A percentile compares a stretch with the other conserved stretches of the same genome.
These are phyloP conservation scores for Pogonocherus hispidulus DNA, from an alignment of 2,888 invertebrate species.

Conservation along the genomic window DNA sequence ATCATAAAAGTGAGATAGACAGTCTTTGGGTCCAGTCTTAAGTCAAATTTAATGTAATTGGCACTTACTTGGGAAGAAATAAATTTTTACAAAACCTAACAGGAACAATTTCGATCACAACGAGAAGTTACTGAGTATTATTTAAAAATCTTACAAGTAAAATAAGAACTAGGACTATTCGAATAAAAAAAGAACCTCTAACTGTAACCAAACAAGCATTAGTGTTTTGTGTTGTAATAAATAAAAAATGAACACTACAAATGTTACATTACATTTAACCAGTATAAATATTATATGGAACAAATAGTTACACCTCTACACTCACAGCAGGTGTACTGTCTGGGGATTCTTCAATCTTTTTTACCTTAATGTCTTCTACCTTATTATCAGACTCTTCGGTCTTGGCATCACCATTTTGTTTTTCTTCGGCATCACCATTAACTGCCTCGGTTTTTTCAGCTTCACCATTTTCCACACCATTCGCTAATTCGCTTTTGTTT, in stretches of 20 bases:
- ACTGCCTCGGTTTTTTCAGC: constrained; percentile 42
- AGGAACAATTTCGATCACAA: constrained; percentile 50
- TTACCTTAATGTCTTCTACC: constrained; percentile 71
- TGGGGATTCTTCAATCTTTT: constrained; percentile 69
- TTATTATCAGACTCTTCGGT: constrained; percentile 44
- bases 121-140: constrained; percentile 24
- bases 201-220: constrained; percentile 37
- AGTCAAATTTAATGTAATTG: constrained; percentile 46
- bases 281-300: constrained; percentile 44
- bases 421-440: constrained; percentile 46
- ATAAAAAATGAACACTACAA: constrained; percentile 51
- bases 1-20: constrained; percentile 35
- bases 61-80: constrained; percentile 50
- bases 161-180: constrained; percentile 25
- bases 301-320: constrained; percentile 55
- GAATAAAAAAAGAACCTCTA: constrained; percentile 17
- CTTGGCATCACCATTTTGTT: constrained; percentile 50
- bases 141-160: constrained; percentile 32
- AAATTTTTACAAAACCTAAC: constrained; percentile 36
- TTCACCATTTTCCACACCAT: constrained; percentile 55
- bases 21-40: constrained; percentile 52
- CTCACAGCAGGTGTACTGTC: constrained; percentile 54
- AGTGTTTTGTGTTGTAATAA: constrained; percentile 36
- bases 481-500: constrained; percentile 67
- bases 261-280: constrained; percentile 51